Evolutionary conservation across 2,888 invertebrate genomes (phyloP).

Genomic region (Acanthococcus lagerstroemiae): DNA sequence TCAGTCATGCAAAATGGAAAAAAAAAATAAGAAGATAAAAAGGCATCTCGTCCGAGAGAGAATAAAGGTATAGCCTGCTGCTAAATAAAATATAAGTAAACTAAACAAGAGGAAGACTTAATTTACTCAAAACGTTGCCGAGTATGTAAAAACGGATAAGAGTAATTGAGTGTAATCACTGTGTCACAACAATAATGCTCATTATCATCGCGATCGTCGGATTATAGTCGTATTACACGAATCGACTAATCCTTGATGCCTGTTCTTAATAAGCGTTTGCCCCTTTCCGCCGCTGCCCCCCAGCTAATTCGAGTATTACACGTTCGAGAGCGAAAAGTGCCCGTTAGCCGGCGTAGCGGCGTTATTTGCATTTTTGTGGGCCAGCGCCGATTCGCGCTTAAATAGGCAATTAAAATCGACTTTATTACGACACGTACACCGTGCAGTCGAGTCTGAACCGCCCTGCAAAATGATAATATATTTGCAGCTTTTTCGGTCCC

Average conservation of each 20-base stretch:
- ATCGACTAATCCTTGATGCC: slow-evolving; percentile 12
- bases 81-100: neutral
- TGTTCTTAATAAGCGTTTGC: neutral
- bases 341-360: too few species aligned
- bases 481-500: too few species aligned
- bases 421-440: too few species aligned
- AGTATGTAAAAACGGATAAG: slow-evolving; percentile 24
- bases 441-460: too few species aligned
- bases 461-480: too few species aligned
- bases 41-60: too few species aligned
- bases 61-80: too few species aligned
- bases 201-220: slow-evolving; percentile 17
- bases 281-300: neutral
- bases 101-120: slow-evolving; percentile 17
- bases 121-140: slow-evolving; percentile 17
- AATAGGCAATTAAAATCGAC: too few species aligned
- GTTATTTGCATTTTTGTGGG: too few species aligned
- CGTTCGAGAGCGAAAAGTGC: too few species aligned
- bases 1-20: neutral
- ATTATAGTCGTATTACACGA: neutral
- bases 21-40: neutral
- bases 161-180: slow-evolving; percentile 24
- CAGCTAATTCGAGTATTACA: neutral
- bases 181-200: slow-evolving; percentile 22
- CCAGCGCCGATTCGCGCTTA: too few species aligned